Conservation (phyloP, 2,797 vertebrate genomes). For the Sebastes hubbsi region DNA sequence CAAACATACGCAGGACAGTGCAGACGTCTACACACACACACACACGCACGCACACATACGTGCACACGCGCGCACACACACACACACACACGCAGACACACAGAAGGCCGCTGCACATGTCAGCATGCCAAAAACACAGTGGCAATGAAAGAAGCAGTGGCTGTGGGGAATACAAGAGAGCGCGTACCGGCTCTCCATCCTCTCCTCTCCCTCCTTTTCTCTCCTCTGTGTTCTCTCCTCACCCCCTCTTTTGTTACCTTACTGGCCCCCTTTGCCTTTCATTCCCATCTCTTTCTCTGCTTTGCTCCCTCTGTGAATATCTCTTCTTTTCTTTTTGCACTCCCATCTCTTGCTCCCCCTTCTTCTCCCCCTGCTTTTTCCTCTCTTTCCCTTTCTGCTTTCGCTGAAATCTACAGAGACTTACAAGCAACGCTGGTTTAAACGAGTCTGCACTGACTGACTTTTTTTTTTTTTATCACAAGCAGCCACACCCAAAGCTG, state of each 20-base stretch:
- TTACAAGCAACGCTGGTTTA: slow-evolving; percentile 1
- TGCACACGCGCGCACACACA: slow-evolving; percentile 1
- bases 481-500: slow-evolving; percentile 59
- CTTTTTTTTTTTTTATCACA: slow-evolving; percentile 23
- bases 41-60: slow-evolving; percentile 7
- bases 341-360: not conserved
- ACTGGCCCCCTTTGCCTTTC: slow-evolving; percentile 35
- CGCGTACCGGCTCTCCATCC: slow-evolving; percentile 44
- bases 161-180: slow-evolving; percentile 63
- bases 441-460: slow-evolving; percentile 21
- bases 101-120: slow-evolving; percentile 44
- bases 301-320: slow-evolving; percentile 38
- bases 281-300: slow-evolving; percentile 43
- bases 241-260: slow-evolving; percentile 44
- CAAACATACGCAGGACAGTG: slow-evolving; percentile 34
- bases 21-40: slow-evolving; percentile 14
- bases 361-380: not conserved
- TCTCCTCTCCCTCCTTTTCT: slow-evolving; percentile 38
- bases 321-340: slow-evolving; percentile 12
- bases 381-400: not conserved
- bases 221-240: slow-evolving; percentile 26
- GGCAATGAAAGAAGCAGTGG: slow-evolving; percentile 52
- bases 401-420: slow-evolving; percentile 35
- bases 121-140: slow-evolving; percentile 61
- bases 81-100: slow-evolving; percentile 25